Evolutionary conservation across 2,797 vertebrate species (phyloP).

Genomic region (Tinamus major): DNA sequence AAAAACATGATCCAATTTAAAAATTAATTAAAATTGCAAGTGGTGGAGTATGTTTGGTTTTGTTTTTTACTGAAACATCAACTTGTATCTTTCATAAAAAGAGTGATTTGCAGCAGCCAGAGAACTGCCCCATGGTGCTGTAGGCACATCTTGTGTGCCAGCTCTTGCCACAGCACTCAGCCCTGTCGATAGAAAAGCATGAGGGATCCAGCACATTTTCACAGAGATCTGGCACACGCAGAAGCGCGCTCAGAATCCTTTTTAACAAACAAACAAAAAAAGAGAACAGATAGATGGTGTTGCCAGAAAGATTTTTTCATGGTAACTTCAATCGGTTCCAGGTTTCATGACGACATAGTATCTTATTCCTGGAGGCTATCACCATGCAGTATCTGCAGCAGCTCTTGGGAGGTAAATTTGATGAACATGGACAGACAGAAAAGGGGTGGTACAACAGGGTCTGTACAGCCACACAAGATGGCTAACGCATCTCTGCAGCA

Average conservation of each 20-base stretch:
- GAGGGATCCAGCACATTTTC: neutral
- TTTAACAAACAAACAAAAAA: neutral
- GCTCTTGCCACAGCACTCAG: neutral
- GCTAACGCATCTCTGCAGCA: slow-evolving; percentile 3
- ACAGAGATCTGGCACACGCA: neutral
- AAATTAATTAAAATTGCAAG: slow-evolving; percentile 21
- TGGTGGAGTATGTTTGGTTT: neutral
- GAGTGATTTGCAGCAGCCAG: neutral
- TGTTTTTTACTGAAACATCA: neutral
- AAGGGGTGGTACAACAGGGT: neutral
- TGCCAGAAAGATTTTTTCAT: neutral
- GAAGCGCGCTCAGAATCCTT: neutral
- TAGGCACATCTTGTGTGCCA: neutral
- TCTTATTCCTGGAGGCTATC: neutral
- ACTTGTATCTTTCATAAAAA: neutral
- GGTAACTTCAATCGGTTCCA: neutral
- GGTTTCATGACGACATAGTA: neutral
- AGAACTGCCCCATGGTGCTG: rapidly evolving
- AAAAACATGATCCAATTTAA: neutral
- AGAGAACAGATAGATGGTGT: no score
- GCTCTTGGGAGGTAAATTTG: neutral
- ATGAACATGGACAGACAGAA: neutral
- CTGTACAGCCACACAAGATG: neutral
- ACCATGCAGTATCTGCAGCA: neutral
- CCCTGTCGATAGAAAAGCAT: neutral